Conservation (phyloP, 1,140 invertebrate species). For the Battus philenor region DNA sequence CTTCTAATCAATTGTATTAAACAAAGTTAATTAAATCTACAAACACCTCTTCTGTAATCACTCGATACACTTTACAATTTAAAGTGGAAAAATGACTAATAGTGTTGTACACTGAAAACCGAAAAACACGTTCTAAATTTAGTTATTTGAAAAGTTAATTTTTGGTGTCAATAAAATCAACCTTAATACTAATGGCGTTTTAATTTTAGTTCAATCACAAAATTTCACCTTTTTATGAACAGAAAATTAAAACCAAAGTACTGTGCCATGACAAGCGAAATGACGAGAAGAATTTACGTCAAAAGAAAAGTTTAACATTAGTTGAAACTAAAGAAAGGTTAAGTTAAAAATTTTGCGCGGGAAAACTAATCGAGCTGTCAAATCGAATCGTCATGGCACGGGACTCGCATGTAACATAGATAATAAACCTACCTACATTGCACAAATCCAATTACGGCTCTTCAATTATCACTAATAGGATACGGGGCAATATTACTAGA, state of each 20-base stretch:
- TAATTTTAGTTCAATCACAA: slow-evolving; percentile 11
- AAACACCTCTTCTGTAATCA: slow-evolving; percentile 8
- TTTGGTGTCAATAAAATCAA: slow-evolving; percentile 33
- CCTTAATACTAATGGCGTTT: slow-evolving; percentile 11
- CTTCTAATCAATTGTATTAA: no score
- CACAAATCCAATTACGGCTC: slow-evolving; percentile 43
- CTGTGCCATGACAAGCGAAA: slow-evolving; percentile 1
- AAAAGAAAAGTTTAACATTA: background rate
- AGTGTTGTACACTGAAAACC: slow-evolving; percentile 35
- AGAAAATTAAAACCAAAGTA: slow-evolving; percentile 11
- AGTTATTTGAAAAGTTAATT: slow-evolving; percentile 30
- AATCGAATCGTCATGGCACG: slow-evolving; percentile 5
- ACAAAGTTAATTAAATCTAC: background rate
- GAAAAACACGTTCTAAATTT: slow-evolving; percentile 24
- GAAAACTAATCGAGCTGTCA: slow-evolving; percentile 1
- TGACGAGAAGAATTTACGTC: background rate
- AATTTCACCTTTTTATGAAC: slow-evolving; percentile 7
- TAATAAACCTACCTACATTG: slow-evolving; percentile 35
- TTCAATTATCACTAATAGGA: slow-evolving; percentile 31
- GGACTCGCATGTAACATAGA: slow-evolving; percentile 8
- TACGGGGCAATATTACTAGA: slow-evolving; percentile 18
- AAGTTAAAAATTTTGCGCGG: background rate
- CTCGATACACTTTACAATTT: slow-evolving; percentile 13
- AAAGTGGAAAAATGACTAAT: slow-evolving; percentile 25
- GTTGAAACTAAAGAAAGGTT: background rate